A percentile compares a stretch with the other conserved stretches of the same genome.
phyloP scores from a whole-genome alignment of 1,140 invertebrate species.

The Goniozus legneri region DNA sequence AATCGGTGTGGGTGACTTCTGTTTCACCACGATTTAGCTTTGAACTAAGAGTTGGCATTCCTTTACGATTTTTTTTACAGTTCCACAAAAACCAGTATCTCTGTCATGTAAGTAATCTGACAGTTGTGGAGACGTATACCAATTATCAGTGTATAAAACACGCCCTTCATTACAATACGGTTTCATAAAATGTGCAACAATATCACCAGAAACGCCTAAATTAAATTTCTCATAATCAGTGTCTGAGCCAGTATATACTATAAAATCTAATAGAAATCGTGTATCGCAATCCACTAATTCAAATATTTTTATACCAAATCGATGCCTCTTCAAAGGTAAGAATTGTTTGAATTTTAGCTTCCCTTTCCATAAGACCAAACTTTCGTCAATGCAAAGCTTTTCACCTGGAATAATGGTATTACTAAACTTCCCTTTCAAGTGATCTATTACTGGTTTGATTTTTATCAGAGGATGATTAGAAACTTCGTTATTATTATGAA shows the following conservation, averaged over 20 bases:
- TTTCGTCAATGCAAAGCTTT: too few relatives aligned
- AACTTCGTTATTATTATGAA: conserved; percentile 10
- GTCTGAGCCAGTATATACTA: conserved; percentile 5
- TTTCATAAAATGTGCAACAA: conserved; percentile 5
- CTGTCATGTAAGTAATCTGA: conserved; percentile 22
- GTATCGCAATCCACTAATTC: conserved; percentile 3
- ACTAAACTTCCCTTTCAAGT: conserved; percentile 1
- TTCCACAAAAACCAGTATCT: conserved; percentile 21
- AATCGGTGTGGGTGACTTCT: conserved; percentile 11
- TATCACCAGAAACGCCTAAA: conserved; percentile 1
- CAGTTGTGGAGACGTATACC: conserved; percentile 37
- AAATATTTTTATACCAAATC: too few relatives aligned
- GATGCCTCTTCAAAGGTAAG: too few relatives aligned
- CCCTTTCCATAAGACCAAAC: too few relatives aligned
- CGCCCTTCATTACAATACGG: conserved; percentile 30
- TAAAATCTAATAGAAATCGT: not conserved
- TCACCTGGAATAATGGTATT: conserved; percentile 5
- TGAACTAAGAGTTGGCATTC: conserved; percentile 18
- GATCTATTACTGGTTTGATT: conserved; percentile 5
- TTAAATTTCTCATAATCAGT: conserved; percentile 5
- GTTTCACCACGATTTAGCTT: conserved; percentile 23
- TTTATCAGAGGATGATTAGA: conserved; percentile 10
- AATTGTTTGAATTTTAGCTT: too few relatives aligned
- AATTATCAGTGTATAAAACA: conserved; percentile 40
- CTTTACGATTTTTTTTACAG: conserved; percentile 4